Evolutionary conservation across 1,140 invertebrate species (phyloP), one percentile per base, ranked within the genome.

Genomic region (Elymnias hypermnestra): DNA sequence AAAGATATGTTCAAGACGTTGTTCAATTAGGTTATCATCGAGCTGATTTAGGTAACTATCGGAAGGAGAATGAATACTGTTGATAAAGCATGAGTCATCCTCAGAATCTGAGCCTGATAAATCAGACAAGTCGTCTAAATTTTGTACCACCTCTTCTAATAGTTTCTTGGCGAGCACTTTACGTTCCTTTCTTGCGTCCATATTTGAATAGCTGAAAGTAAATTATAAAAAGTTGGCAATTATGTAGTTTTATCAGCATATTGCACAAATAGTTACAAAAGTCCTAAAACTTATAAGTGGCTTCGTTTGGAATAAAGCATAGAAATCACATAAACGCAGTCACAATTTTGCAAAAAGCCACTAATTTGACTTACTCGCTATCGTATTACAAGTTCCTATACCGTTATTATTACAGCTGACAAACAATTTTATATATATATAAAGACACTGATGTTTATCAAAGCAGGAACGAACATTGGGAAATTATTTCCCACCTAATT

Each of bases 71-170:
- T 54, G 43, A 52, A 55, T 52, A 26, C 48, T 55, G 18, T 56
- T 56, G 45, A 49, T 23, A 58, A 21, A 58, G 51, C 46, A 60
- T 52, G 49, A 52, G 49, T 55, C 57, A 28, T 60, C 57, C 14
- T 55, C 53, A 53, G 53, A 60, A 53, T 53, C 47, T 51, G 50
- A 51, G 28, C 35, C 21, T 48, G 55, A 53, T 53, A 58, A 58
- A 58, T 58, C 49, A 53, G 55, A 58, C 49, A 58, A 50, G 55
- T 58, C 26, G 49, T 52, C 50, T 53, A 52, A 56, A 49, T 56
- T 56, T 56, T 56, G 46, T 37, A 56, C 46, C 43, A 41, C 37
- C 29, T 46, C 53, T 42, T 51, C 53, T 45, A 49, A 41, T 45
- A 28, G 23, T 50, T 55, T 55, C 40, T 55, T 55, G 26, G 53